Evolutionary conservation across 92 coral and sea anemone species (phyloP), one percentile per base, ranked within the genome.

Genomic region (Parazoanthus swiftii): DNA sequence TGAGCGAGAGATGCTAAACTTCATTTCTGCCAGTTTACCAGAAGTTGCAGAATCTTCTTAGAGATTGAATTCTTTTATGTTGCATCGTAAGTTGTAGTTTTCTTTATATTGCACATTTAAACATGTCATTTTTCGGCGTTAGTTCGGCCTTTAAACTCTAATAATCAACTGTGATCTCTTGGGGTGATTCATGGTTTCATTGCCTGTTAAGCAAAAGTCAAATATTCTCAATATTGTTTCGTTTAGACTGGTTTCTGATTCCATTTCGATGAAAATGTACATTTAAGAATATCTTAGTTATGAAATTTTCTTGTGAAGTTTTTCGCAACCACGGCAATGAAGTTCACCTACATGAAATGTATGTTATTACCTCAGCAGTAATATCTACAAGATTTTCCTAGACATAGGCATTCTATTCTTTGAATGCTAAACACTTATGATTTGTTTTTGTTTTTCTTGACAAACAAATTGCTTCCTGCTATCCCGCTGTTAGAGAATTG

Each of bases 251-350:
- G 4, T 6, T 13, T 39, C 4, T 76, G 21, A 39, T 37, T 37
- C 42, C 77, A 74, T 23, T 42, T 74, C 42, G 37, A 42, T 42
- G 21, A 74, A 13, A 18, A 74, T 36, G 18, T 33, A 4, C 21
- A 15, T 37, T 74, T 36, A 21, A 37, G 0, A 74, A 36, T 42
- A 35, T 74, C 7, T 63, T 3, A 21, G 70, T 23, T 0, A 8
- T 63, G 70, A 63, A 4, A 20, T 63, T 63, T 63, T 20, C 70
- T 23, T 63, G 1, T 18, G n/a, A 63, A 63, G 39, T 76, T 44
- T 76, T 39, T 18, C 29, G 80, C 51, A 76, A 44, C 80, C 80
- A 76, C 48, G 80, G 21, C 80, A 39, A 38, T 76, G 80, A n/a
- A 39, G 48, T 76, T 42, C 29, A 18, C 80, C 25, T 76, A 50